These are phyloP conservation scores for Rhea pennata DNA, from an alignment of 2,113 vertebrate species.

Conservation along the genomic window DNA sequence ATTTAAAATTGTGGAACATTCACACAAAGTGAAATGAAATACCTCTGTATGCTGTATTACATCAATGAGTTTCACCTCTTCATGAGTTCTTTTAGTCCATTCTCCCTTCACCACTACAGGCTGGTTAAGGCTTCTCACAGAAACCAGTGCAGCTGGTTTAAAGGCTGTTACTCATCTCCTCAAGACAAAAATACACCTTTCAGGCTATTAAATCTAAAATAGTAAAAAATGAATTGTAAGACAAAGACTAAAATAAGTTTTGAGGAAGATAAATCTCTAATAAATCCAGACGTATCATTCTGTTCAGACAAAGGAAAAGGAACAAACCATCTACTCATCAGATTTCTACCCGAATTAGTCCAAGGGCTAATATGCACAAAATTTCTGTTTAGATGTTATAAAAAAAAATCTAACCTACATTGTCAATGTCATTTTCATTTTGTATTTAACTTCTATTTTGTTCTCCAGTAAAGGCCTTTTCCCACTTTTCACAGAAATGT, in stretches of 20 bases:
- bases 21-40: neutral
- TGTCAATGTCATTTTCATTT: neutral
- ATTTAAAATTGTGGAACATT: neutral
- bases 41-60: constrained; percentile 43
- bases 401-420: constrained; percentile 43
- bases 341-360: neutral
- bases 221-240: neutral
- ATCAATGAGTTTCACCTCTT: constrained; percentile 59
- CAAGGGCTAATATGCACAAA: neutral
- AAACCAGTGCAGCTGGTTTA: neutral
- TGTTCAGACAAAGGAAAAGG: neutral
- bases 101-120: constrained; percentile 43
- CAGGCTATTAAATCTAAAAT: neutral
- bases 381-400: neutral
- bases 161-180: constrained; percentile 16
- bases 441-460: constrained; percentile 32
- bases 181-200: neutral
- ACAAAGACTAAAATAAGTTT: neutral
- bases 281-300: neutral
- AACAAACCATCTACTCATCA: neutral
- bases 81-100: constrained; percentile 39
- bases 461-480: constrained; percentile 2
- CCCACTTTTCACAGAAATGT: neutral
- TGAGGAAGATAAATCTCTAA: neutral
- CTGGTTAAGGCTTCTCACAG: constrained; percentile 25